Conservation (phyloP, 2,113 vertebrate genomes). For the Todiramphus chloris region DNA sequence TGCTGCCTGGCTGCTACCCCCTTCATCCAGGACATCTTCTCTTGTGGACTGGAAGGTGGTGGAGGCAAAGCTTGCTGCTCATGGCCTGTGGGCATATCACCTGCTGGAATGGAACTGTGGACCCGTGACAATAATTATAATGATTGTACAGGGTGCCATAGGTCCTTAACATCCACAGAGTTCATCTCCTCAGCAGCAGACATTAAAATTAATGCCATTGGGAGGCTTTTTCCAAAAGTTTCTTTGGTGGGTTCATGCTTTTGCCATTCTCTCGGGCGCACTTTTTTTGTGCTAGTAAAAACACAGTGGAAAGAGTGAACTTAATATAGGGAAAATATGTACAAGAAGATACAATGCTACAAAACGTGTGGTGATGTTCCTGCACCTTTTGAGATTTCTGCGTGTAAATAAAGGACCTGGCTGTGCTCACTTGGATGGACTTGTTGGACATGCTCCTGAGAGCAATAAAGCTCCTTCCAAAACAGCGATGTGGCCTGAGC, state of each 20-base stretch:
- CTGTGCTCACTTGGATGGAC: neutral
- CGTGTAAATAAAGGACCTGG: neutral
- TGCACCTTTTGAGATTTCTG: neutral
- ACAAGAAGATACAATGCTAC: neutral
- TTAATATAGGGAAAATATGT: neutral
- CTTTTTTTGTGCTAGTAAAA: neutral
- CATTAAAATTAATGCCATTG: neutral
- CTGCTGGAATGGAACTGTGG: accelerated
- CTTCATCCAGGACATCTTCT: neutral
- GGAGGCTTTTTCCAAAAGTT: neutral
- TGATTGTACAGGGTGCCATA: neutral
- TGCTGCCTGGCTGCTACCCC: neutral
- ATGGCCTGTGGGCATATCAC: accelerated
- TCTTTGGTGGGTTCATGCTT: neutral
- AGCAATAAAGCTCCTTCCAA: accelerated
- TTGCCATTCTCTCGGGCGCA: neutral
- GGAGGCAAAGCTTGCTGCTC: neutral
- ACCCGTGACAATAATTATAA: neutral
- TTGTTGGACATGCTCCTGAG: accelerated
- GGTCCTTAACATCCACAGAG: neutral
- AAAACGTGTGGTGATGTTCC: accelerated
- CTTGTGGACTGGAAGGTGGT: neutral
- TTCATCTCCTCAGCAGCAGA: neutral
- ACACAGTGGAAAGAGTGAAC: neutral
- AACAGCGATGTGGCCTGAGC: accelerated